phyloP scores from a whole-genome alignment of 2,888 invertebrate genomes.

The Polyommatus iphigenia region DNA sequence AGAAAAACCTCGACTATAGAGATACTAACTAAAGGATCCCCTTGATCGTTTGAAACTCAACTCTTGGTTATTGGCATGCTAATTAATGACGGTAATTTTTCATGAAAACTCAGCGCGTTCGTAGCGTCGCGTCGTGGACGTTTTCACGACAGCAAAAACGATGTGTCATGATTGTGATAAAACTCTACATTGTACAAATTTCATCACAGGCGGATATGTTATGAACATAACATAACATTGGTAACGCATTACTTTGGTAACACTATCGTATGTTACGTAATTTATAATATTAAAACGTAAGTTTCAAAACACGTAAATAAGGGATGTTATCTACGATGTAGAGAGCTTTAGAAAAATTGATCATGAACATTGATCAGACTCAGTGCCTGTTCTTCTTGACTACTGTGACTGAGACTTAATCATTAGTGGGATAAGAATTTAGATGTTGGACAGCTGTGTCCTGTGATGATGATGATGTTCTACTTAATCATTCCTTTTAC shows the following conservation, averaged over 20 bases:
- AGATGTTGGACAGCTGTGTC: neutral
- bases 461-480: neutral
- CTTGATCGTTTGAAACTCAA: neutral
- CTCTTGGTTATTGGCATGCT: neutral
- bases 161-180: neutral
- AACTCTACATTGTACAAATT: neutral
- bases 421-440: neutral
- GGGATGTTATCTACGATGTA: neutral
- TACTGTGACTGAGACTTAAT: too few relatives aligned
- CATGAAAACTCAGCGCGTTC: neutral
- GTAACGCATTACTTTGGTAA: neutral
- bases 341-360: neutral
- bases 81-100: neutral
- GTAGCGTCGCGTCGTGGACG: neutral
- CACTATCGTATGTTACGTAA: neutral
- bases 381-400: too few relatives aligned
- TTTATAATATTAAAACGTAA: neutral
- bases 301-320: neutral
- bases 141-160: neutral
- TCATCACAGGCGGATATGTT: neutral
- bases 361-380: too few relatives aligned
- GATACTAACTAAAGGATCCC: too few relatives aligned
- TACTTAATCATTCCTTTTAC: neutral
- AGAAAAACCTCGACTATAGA: neutral
- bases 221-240: neutral